Evolutionary conservation across 2,113 vertebrate species (phyloP), one percentile per base, ranked within the genome.

Genomic region (Phaethon lepturus): DNA sequence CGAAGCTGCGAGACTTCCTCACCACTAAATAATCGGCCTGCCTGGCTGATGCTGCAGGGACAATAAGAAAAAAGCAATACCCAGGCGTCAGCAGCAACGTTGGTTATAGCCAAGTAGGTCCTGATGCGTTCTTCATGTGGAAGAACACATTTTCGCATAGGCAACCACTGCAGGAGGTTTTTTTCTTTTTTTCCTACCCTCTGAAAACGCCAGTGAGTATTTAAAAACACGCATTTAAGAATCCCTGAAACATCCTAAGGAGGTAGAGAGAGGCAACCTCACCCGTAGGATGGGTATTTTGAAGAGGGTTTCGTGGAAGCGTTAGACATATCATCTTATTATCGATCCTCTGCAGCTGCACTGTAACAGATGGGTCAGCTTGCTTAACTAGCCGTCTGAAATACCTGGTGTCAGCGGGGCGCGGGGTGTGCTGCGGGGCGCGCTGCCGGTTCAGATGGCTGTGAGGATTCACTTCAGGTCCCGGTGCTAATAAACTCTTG

Each of bases 11-110:
- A 13, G 38, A 29, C 6, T 28, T 90, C 50, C 63, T 55, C 50
- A 25, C 12, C 17, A 1, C 1, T 1, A 17, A 14, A 5, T 16
- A 7, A 33, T 15, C 58, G 69, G n/a, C 45, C 40, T 0, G 0
- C 5, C 12, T 6, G 5, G 24, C 50, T 60, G 49, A 8, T 52
- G 45, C 72, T 42, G 40, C 25, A 35, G 60, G 55, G 50, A 31
- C 49, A 68, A 56, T 10, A 17, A 53, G 56, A 45, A 19, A 83
- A 13, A 56, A 59, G 56, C 62, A 71, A 22, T 16, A 42, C 13
- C 19, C n/a, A 19, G 40, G 59, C 72, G 62, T 23, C 58, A 35
- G 50, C 2, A 83, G 58, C 38, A 75, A 28, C 0, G 0, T 20
- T 47, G 42, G 23, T 1, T 58, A 29, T 2, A 22, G 23, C 49